A percentile compares a stretch with the other conserved stretches of the same genome.
phyloP scores from a whole-genome alignment of 2,113 vertebrate genomes.

The Eretmochelys imbricata region DNA sequence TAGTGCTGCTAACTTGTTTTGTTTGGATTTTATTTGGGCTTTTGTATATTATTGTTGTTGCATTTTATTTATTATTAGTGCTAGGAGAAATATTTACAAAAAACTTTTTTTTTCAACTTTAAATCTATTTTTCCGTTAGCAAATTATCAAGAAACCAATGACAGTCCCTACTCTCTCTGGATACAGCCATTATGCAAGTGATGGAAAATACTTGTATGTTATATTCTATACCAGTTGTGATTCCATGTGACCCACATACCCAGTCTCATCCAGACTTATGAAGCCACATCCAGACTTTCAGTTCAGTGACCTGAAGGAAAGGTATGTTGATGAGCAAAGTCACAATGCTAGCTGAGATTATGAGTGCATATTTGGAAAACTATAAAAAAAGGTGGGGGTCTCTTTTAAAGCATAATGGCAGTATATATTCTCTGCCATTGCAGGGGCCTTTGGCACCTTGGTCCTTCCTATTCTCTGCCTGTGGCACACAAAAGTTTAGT shows the following conservation, averaged over 20 bases:
- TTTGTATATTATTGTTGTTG: neutral
- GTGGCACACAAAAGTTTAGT: too few species aligned
- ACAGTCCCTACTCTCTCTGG: neutral
- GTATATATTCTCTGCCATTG: too few species aligned
- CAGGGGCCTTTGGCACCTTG: too few species aligned
- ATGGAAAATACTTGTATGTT: neutral
- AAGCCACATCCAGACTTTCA: neutral
- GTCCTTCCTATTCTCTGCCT: too few species aligned
- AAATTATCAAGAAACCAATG: neutral
- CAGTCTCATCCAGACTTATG: neutral
- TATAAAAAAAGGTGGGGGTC: neutral
- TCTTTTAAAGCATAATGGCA: neutral
- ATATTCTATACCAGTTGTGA: neutral
- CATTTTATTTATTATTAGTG: neutral
- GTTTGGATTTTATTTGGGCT: neutral
- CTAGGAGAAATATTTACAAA: neutral
- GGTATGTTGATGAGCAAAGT: accelerated
- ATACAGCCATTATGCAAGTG: neutral
- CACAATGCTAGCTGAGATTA: neutral
- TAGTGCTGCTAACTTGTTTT: neutral
- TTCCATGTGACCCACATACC: neutral
- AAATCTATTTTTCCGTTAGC: neutral
- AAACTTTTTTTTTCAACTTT: neutral
- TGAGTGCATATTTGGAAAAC: neutral
- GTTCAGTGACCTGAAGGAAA: neutral